Percentiles rank a stretch among this genome's conserved stretches.
These are phyloP conservation scores for Listronotus oregonensis DNA, from an alignment of 1,140 invertebrate genomes.

Conservation along the genomic window DNA sequence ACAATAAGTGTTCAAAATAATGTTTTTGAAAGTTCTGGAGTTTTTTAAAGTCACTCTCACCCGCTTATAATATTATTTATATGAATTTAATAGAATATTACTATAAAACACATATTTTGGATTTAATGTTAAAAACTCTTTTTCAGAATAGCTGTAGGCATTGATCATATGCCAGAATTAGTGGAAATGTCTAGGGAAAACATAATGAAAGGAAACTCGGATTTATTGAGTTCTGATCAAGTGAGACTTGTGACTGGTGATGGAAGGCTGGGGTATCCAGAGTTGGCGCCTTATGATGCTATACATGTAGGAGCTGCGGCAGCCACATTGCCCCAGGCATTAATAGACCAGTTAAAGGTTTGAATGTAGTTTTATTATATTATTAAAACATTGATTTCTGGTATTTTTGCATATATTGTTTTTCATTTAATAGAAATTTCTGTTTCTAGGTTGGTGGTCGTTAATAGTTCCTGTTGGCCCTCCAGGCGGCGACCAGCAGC, in stretches of 20 bases:
- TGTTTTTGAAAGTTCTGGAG: too few relatives aligned
- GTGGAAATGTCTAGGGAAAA: slow-evolving; percentile 77
- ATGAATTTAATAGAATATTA: too few relatives aligned
- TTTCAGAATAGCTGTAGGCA: slow-evolving; percentile 72
- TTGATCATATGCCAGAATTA: slow-evolving; percentile 91
- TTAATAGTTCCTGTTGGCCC: slow-evolving; percentile 92
- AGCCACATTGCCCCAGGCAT: slow-evolving; percentile 71
- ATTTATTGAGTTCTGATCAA: slow-evolving; percentile 67
- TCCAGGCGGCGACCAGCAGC: slow-evolving; percentile 77
- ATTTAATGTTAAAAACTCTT: too few relatives aligned
- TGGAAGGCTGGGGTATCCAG: slow-evolving; percentile 76
- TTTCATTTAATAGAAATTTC: too few relatives aligned
- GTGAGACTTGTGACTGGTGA: slow-evolving; percentile 83
- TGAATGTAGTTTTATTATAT: too few relatives aligned
- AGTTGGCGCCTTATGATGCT: slow-evolving; percentile 83
- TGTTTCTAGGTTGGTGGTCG: slow-evolving; percentile 72
- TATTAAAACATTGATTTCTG: too few relatives aligned
- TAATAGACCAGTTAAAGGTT: slow-evolving; percentile 66
- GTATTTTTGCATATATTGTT: too few relatives aligned
- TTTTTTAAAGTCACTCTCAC: too few relatives aligned
- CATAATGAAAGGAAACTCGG: slow-evolving; percentile 75
- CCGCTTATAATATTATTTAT: too few relatives aligned
- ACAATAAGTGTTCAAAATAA: too few relatives aligned
- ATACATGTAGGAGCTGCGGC: slow-evolving; percentile 95
- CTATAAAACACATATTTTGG: too few relatives aligned